Base-by-base conservation (phyloP, 2,797 vertebrate species). In the Enteromius thamalakanensis region DNA sequence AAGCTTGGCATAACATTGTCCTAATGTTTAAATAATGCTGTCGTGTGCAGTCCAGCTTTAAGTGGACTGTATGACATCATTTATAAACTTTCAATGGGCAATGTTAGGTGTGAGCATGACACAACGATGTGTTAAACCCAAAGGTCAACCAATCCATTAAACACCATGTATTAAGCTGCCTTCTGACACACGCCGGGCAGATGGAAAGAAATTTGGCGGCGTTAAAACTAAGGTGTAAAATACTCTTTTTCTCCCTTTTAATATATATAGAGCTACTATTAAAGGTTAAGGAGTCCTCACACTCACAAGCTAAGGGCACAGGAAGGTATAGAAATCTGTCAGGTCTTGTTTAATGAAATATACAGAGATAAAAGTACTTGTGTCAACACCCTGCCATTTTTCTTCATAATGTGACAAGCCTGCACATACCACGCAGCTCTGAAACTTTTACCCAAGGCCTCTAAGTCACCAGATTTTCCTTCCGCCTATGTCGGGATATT, bases 361-460 rank as follows among this genome's bases (percentile, higher is more conserved):
- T 85, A 89, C 76, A 85, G 71, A 90, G 88, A 88, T 86, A 89
- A 90, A 88, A 90, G 89, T 83, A 83, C 84, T 83, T 84, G 80
- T 89, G 91, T 92, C 92, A 90, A 86, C 90, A 87, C 85, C 68
- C 12, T 87, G 86, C 83, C 65, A 86, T 84, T 88, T 86, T 81
- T 81, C 81, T 76, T 81, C 70, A 40, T 78, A 64, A 83, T 76
- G 65, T 84, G 85, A 89, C 85, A 83, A 75, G 64, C 62, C 80
- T 53, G 69, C 71, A 80, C 80, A 76, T 84, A 83, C 70, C 58
- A 7, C 58, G 74, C 79, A 32, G 55, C 72, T 67, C 74, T 69
- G 49, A 47, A 77, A 55, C 17, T 65, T 74, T 23, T 34, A 14
- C 70, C 42, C 34, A 19, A 9, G 72, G 70, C 71, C 71, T 68